Conservation (phyloP, 2,113 vertebrate species). For the Myocastor coypus region DNA sequence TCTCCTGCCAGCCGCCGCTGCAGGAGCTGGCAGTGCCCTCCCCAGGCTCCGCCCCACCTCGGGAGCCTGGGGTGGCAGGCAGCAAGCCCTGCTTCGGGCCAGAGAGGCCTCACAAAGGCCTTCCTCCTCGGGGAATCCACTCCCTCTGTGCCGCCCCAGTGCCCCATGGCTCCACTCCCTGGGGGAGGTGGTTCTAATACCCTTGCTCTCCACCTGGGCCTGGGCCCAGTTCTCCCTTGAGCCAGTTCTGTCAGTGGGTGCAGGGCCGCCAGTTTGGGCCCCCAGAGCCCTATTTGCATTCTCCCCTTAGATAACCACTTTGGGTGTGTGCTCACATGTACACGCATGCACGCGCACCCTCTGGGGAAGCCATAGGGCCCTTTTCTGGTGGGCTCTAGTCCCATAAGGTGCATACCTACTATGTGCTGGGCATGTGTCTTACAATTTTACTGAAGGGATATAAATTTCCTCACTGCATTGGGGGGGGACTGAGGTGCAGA, state of each 20-base stretch:
- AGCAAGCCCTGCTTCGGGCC: neutral
- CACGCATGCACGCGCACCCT: neutral
- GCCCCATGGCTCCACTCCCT: neutral
- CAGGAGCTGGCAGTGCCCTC: neutral
- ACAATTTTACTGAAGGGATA: fast-evolving
- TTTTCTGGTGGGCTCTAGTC: neutral
- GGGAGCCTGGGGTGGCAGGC: neutral
- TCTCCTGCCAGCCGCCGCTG: neutral
- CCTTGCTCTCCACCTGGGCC: neutral
- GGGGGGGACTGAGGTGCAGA: neutral
- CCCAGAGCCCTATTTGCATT: neutral
- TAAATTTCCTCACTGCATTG: neutral
- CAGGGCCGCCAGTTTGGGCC: no score
- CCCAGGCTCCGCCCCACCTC: neutral
- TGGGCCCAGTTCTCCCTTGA: neutral
- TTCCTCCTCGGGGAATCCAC: neutral
- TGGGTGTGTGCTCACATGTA: neutral
- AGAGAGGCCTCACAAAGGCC: neutral
- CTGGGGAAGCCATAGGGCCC: neutral
- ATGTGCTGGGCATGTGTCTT: neutral
- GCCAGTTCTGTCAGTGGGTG: no score
- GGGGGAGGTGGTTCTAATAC: neutral
- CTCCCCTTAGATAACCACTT: neutral
- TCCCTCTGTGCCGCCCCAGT: fast-evolving
- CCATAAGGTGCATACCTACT: neutral